Conservation (phyloP, 2,888 invertebrate genomes). For the Tinea trinotella region DNA sequence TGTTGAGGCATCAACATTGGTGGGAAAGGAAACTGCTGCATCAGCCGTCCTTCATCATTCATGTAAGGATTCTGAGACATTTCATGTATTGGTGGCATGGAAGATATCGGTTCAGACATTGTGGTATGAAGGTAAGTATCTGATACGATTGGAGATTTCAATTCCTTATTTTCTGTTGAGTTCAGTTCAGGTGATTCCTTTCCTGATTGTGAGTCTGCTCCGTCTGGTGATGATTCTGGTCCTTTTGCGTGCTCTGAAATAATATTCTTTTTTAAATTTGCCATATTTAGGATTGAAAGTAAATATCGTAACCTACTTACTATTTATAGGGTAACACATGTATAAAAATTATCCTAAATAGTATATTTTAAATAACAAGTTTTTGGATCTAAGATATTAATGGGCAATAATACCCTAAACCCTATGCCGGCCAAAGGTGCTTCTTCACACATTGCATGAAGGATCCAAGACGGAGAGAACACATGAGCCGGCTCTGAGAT, state of each 20-base stretch:
- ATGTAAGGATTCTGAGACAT: slow-evolving; percentile 33
- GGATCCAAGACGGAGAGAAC: too few relatives aligned
- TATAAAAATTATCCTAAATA: too few relatives aligned
- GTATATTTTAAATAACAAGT: too few relatives aligned
- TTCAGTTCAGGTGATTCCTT: slow-evolving; percentile 55
- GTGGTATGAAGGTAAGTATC: slow-evolving; percentile 49
- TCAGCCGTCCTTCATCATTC: slow-evolving; percentile 51
- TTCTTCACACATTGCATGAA: too few relatives aligned
- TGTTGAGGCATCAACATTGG: slow-evolving; percentile 44
- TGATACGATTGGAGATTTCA: slow-evolving; percentile 45
- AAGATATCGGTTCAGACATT: slow-evolving; percentile 34
- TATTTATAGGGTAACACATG: too few relatives aligned
- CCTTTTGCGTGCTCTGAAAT: slow-evolving; percentile 55
- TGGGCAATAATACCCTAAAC: too few relatives aligned
- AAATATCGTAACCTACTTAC: too few relatives aligned
- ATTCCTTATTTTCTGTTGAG: slow-evolving; percentile 41
- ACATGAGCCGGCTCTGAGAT: too few relatives aligned
- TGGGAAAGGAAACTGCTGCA: slow-evolving; percentile 47
- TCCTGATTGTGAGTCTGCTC: slow-evolving; percentile 51
- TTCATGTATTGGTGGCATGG: slow-evolving; percentile 37
- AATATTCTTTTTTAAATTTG: not conserved
- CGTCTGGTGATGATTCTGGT: slow-evolving; percentile 58
- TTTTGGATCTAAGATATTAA: too few relatives aligned
- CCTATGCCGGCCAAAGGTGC: too few relatives aligned
- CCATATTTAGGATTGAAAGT: too few relatives aligned